Conservation (phyloP, 2,113 vertebrate genomes). For the Astatotilapia flaviijosephi region DNA sequence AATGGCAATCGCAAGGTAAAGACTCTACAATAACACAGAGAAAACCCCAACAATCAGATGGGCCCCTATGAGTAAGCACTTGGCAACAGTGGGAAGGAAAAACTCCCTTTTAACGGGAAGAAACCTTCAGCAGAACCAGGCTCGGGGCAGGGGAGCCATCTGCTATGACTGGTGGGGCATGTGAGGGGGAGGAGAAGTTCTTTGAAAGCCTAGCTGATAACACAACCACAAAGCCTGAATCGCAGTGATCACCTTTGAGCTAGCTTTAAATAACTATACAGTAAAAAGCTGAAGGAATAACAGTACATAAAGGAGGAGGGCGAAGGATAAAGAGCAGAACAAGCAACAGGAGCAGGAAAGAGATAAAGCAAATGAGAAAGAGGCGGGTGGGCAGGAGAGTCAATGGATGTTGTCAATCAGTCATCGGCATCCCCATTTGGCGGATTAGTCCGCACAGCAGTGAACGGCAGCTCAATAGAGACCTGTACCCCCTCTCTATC, state of each 20-base stretch:
- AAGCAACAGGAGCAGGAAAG: conserved; percentile 1
- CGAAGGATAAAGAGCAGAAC: background rate
- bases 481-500: conserved; percentile 30
- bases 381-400: background rate
- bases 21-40: background rate
- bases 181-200: background rate
- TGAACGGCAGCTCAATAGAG: conserved; percentile 54
- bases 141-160: background rate
- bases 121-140: background rate
- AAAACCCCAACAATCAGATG: background rate
- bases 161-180: background rate
- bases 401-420: conserved; percentile 52
- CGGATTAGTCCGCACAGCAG: conserved; percentile 48
- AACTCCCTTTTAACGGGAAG: background rate
- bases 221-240: background rate
- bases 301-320: background rate
- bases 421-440: conserved; percentile 56
- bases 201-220: background rate
- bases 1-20: background rate
- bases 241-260: background rate
- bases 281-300: background rate
- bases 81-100: background rate
- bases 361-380: conserved; percentile 24
- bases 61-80: background rate
- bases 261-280: background rate